These are phyloP conservation scores for Lottia gigantea DNA, from an alignment of 2,888 invertebrate genomes.

Conservation along the genomic window DNA sequence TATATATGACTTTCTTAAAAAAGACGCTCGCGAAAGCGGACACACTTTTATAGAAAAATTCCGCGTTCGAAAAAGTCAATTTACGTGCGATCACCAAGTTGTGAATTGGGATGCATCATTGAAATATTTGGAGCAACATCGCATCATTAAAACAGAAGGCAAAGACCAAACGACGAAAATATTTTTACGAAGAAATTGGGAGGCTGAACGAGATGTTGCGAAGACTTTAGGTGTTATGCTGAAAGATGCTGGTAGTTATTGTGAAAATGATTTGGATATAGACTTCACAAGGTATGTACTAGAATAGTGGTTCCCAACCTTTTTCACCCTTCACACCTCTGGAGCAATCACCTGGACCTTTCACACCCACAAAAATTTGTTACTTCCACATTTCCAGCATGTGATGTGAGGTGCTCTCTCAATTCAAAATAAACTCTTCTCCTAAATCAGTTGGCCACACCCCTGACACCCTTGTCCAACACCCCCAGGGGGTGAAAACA, in stretches of 20 bases:
- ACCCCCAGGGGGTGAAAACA: too few relatives aligned
- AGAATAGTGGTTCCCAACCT: too few relatives aligned
- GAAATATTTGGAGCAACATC: conserved; percentile 42
- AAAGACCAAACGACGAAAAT: conserved; percentile 33
- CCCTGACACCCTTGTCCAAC: too few relatives aligned
- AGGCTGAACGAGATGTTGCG: conserved; percentile 50
- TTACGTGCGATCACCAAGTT: conserved; percentile 23
- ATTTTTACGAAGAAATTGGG: conserved; percentile 45
- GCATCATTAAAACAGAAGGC: conserved; percentile 38
- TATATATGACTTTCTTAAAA: conserved; percentile 58
- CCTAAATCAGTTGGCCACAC: too few relatives aligned
- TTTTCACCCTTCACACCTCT: too few relatives aligned
- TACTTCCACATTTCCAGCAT: too few relatives aligned
- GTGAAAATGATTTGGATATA: conserved; percentile 41
- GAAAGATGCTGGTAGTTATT: conserved; percentile 26
- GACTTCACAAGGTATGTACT: conserved; percentile 38
- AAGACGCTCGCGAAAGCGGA: conserved; percentile 43
- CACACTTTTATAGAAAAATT: conserved; percentile 45
- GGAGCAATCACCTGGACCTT: too few relatives aligned
- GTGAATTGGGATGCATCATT: conserved; percentile 41
- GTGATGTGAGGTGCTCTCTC: too few relatives aligned
- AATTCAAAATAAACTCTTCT: too few relatives aligned
- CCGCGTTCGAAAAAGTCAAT: neutral
- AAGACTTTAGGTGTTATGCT: conserved; percentile 37
- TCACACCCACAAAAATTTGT: too few relatives aligned